A percentile compares a stretch with the other conserved stretches of the same genome.
These are phyloP conservation scores for Speoplatyrhinus poulsoni DNA, from an alignment of 2,113 vertebrate genomes.

Conservation along the genomic window DNA sequence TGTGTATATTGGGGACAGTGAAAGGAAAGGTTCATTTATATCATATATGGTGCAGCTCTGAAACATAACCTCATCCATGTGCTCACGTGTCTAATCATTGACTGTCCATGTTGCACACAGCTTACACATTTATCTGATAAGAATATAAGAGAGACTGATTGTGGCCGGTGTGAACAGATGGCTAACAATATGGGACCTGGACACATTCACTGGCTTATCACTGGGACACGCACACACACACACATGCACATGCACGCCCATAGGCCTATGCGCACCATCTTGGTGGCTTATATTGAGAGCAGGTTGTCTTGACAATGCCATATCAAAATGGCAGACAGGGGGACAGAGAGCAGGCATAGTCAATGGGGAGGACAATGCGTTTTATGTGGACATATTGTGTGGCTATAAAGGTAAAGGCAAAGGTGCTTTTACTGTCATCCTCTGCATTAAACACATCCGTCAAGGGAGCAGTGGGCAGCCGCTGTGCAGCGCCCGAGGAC, in stretches of 20 bases:
- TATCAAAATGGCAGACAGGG: not conserved
- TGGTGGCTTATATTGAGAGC: constrained; percentile 4
- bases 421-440: too few relatives aligned
- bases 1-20: not conserved
- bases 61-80: not conserved
- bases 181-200: constrained; percentile 65
- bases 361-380: not conserved
- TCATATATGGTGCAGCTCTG: too few relatives aligned
- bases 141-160: constrained; percentile 8
- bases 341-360: not conserved
- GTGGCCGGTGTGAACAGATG: constrained; percentile 68
- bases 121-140: constrained; percentile 22
- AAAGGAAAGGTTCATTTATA: too few relatives aligned
- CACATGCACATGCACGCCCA: constrained; percentile 2
- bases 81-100: not conserved
- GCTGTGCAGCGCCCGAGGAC: too few relatives aligned
- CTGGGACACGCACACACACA: constrained; percentile 33
- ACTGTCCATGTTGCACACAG: not conserved
- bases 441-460: too few relatives aligned
- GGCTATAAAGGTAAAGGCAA: too few relatives aligned
- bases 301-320: constrained; percentile 9
- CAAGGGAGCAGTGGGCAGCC: too few relatives aligned
- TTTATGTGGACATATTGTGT: too few relatives aligned
- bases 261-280: constrained; percentile 31
- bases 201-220: constrained; percentile 64